Percentiles rank a stretch among this genome's conserved stretches.
Conservation (phyloP, 2,888 invertebrate genomes). For the Macroteleia sp. region DNA sequence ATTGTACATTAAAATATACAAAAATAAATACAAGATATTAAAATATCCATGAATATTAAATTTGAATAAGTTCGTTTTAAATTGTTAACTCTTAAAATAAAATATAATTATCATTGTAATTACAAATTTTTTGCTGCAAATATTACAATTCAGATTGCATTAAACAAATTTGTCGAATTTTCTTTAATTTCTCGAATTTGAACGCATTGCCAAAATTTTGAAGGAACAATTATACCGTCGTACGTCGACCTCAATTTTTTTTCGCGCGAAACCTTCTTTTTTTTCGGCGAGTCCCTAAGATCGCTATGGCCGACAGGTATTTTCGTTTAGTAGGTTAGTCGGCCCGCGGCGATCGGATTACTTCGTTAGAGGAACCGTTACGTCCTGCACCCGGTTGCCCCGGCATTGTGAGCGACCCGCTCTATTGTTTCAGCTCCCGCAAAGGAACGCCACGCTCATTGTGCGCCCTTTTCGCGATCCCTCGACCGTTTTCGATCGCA, state of each 20-base stretch:
- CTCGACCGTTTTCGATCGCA: conserved; percentile 39
- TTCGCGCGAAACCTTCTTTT: conserved; percentile 57
- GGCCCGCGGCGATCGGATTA: conserved; percentile 69
- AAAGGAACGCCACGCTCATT: conserved; percentile 45
- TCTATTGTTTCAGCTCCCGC: conserved; percentile 71
- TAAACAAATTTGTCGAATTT: no score
- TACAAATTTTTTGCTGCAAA: no score
- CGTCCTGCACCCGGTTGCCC: conserved; percentile 72
- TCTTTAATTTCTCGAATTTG: no score
- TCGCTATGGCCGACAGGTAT: conserved; percentile 63
- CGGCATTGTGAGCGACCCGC: conserved; percentile 70
- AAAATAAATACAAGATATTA: no score
- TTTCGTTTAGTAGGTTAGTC: conserved; percentile 78
- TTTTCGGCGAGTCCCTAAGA: conserved; percentile 63
- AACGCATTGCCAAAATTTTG: no score
- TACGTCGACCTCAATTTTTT: conserved; percentile 63
- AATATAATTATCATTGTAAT: no score
- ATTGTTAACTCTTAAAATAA: no score
- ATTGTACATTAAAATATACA: no score
- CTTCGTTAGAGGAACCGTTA: conserved; percentile 76
- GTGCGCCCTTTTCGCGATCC: conserved; percentile 44
- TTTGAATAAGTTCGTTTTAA: no score
- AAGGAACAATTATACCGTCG: no score
- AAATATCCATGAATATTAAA: no score
- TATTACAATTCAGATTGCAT: no score